Evolutionary conservation across 2,113 vertebrate species (phyloP), one percentile per base, ranked within the genome.

Genomic region (Cyphomyrus discorhynchus): DNA sequence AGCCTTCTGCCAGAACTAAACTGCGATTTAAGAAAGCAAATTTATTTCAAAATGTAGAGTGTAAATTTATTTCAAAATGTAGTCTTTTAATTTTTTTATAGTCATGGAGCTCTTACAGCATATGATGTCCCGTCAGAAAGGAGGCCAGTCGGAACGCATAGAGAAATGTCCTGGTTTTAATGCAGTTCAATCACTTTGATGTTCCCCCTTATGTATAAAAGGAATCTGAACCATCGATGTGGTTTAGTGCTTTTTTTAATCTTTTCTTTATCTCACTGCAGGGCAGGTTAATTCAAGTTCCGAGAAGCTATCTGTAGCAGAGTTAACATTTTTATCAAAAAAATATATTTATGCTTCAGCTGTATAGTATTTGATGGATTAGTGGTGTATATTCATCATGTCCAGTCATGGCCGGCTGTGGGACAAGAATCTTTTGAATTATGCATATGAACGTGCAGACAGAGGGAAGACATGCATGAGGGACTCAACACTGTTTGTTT

Each of bases 361-460:
- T 53, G 11, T 87, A 39, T 52, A 13, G 17, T 53, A 58, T 53
- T 56, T 87, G 49, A 66, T 9, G 35, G 39, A 53, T 31, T 87
- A 39, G 24, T 56, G 50, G 39, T 90, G 5, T 66, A 70, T 24
- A 58, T 89, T 89, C n/a, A 53, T 35, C 56, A 35, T 52, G 47
- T 88, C 89, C 56, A 50, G 56, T 89, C 66, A 84, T 47, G 83
- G 82, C 66, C 45, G 46, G 86, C 86, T 50, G 27, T 45, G 80
- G 45, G 82, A 82, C 90, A 90, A 42, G 46, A 90, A 89, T 85
- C 31, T 45, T 86, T 86, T 47, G 24, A 86, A 86, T 86, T 39
- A 85, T 47, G 19, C 82, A 50, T 86, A 86, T 86, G 45, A 86
- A 50, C 1, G 3, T 86, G 24, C n/a, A 46, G 5, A 50, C 9